phyloP scores from a whole-genome alignment of 2,797 vertebrate species.

The Kryptolebias ocellatus region DNA sequence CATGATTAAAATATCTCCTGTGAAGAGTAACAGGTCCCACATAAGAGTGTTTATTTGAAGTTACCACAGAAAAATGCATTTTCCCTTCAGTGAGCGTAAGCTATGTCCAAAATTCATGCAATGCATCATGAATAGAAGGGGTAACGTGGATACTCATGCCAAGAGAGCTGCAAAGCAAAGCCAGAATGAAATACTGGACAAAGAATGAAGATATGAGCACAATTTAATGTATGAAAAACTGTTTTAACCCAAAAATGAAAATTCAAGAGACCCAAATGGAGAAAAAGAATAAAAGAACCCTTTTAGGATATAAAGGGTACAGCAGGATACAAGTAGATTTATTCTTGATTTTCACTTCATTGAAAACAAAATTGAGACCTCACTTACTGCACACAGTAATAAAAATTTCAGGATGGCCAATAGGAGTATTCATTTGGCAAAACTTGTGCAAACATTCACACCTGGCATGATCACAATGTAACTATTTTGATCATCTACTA shows the following conservation, averaged over 20 bases:
- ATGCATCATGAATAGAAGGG: no score
- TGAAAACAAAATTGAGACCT: background rate
- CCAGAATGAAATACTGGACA: constrained; percentile 11
- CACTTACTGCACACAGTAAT: background rate
- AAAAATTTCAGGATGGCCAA: no score
- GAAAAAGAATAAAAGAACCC: constrained; percentile 11
- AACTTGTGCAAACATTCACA: no score
- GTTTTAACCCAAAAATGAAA: background rate
- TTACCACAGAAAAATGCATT: no score
- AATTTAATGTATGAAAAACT: constrained; percentile 39
- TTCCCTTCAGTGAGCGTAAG: no score
- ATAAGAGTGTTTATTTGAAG: no score
- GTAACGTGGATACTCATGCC: background rate
- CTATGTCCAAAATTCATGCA: no score
- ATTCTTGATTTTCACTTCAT: constrained; percentile 47
- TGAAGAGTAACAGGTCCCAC: no score
- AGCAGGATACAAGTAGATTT: constrained; percentile 32
- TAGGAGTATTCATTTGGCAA: no score
- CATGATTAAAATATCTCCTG: no score
- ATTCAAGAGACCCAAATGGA: constrained; percentile 23
- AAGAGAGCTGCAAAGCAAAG: constrained; percentile 8
- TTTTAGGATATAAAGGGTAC: constrained; percentile 20
- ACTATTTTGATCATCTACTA: no score
- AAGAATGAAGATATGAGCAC: constrained; percentile 42
- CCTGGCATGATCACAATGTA: no score